Evolutionary conservation across 2,888 invertebrate species (phyloP).

Genomic region (Lasioglossum zephyrum): DNA sequence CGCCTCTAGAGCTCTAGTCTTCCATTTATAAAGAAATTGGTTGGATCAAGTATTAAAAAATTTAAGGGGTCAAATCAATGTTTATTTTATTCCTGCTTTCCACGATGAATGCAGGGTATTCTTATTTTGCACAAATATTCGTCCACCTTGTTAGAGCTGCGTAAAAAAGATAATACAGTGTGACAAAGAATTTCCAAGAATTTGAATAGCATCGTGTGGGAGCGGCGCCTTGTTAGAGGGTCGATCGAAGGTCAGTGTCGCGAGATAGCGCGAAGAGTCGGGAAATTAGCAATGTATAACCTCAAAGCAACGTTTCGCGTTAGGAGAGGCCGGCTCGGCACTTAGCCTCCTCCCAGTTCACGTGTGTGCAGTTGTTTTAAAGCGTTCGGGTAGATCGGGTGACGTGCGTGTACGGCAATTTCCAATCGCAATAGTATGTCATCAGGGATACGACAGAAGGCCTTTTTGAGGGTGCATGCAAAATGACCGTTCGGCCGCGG

Average conservation of each 20-base stretch:
- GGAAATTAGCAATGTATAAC: neutral
- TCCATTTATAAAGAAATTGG: no score
- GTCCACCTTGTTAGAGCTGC: neutral
- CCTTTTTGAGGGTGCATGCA: conserved; percentile 50
- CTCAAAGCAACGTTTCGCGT: neutral
- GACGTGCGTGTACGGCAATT: conserved; percentile 44
- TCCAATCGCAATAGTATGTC: conserved; percentile 51
- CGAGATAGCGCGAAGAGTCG: neutral
- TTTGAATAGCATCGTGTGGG: neutral
- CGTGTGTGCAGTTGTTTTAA: conserved; percentile 24
- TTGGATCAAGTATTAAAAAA: no score
- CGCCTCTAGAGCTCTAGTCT: no score
- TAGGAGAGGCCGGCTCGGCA: neutral
- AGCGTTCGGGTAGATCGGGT: conserved; percentile 12
- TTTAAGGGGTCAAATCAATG: no score
- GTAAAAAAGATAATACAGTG: neutral
- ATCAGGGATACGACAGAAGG: conserved; percentile 54
- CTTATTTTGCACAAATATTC: no score
- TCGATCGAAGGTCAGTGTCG: neutral
- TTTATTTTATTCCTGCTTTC: no score
- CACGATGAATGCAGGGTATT: no score
- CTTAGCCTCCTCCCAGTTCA: conserved; percentile 1
- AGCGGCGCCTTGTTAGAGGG: neutral
- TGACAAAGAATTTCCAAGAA: neutral
- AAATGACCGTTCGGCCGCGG: conserved; percentile 47